These are phyloP conservation scores for Macrobrachium rosenbergii DNA, from an alignment of 1,140 invertebrate species.

Conservation along the genomic window DNA sequence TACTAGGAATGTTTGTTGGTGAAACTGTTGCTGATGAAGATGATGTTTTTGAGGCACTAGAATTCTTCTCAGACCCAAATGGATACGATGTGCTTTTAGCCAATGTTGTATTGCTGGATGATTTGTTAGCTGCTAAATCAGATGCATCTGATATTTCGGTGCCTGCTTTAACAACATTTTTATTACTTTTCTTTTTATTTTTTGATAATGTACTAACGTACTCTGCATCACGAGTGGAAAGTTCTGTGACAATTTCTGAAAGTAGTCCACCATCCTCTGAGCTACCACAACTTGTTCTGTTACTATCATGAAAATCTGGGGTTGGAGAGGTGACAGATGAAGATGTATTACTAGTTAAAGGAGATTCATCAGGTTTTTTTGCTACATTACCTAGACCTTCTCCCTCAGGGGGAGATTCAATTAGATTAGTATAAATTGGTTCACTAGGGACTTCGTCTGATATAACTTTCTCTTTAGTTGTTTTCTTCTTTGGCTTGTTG, in stretches of 20 bases:
- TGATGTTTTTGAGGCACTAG: background rate
- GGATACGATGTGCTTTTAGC: no score
- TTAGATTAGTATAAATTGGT: constrained; percentile 50
- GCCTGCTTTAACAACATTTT: background rate
- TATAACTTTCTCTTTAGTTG: constrained; percentile 48
- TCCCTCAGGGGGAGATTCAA: constrained; percentile 57
- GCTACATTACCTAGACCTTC: constrained; percentile 19
- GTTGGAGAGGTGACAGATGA: constrained; percentile 44
- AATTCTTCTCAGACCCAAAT: background rate
- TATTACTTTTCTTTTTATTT: constrained; percentile 39
- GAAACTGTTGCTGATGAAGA: background rate
- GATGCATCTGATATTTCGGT: background rate
- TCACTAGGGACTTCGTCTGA: constrained; percentile 40
- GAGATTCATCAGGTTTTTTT: constrained; percentile 18
- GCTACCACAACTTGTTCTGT: constrained; percentile 64
- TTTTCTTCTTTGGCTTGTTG: constrained; percentile 64
- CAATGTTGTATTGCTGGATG: no score
- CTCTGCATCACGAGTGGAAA: constrained; percentile 58
- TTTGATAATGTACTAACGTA: constrained; percentile 51
- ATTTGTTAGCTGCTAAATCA: constrained; percentile 16
- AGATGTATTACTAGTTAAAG: constrained; percentile 39
- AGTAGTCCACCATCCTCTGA: constrained; percentile 65
- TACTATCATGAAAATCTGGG: constrained; percentile 14
- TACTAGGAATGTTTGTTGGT: background rate
- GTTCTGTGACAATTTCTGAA: constrained; percentile 66